Conservation (phyloP, 2,113 vertebrate genomes). For the Ancistrus triradiatus region DNA sequence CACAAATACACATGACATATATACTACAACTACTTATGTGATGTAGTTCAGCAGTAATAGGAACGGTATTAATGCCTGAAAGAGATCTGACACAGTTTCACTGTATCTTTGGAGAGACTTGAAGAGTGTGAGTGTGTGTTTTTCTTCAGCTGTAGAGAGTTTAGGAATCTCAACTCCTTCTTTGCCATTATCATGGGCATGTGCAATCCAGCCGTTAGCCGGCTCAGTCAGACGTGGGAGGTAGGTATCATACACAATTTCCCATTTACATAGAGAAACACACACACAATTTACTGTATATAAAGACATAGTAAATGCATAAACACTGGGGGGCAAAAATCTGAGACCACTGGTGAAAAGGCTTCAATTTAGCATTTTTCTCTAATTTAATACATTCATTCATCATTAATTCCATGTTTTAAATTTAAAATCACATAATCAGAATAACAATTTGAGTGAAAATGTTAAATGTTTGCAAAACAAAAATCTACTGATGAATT, state of each 20-base stretch:
- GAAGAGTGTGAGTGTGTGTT: conserved; percentile 1
- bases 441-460: too few species aligned
- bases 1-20: not conserved
- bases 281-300: not conserved
- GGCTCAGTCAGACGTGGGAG: conserved; percentile 93
- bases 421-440: too few species aligned
- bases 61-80: too few species aligned
- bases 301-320: too few species aligned
- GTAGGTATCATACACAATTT: too few species aligned
- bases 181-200: conserved; percentile 97
- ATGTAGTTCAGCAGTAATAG: not conserved
- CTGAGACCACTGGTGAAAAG: too few species aligned
- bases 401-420: too few species aligned
- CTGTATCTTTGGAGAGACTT: not conserved
- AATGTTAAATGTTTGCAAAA: too few species aligned
- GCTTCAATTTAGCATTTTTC: too few species aligned
- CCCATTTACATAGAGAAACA: not conserved
- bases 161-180: conserved; percentile 96
- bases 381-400: too few species aligned
- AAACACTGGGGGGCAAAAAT: too few species aligned
- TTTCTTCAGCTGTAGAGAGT: conserved; percentile 87
- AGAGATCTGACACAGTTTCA: not conserved
- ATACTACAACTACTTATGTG: not conserved
- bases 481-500: too few species aligned
- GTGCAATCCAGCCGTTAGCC: conserved; percentile 93